Base-by-base conservation (phyloP, 64 coral and sea anemone genomes). In the Pocillopora verrucosa region DNA sequence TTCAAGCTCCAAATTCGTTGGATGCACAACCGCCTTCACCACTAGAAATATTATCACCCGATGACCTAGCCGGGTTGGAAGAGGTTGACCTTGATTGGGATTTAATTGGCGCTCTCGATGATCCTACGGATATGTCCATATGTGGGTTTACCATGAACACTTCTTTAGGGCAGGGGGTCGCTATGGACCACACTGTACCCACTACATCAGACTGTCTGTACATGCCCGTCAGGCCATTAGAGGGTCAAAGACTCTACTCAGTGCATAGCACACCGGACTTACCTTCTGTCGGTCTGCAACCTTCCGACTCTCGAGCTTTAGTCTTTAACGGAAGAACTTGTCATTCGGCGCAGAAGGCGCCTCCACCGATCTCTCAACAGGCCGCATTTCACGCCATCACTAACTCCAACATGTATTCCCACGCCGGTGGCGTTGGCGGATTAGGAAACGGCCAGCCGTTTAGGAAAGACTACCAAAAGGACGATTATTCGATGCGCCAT, bases 151-250 rank as follows among this genome's bases (percentile, higher is more conserved):
- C 87, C 41, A 73, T 69, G 14, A 80, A 60, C 16, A 93, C 88
- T 16, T 45, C 91, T 4, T 87, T 91, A 60, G 94, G 89, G 70
- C 83, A 90, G 4, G 41, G 74, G 5, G 79, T 20, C 13, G 16
- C 45, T 68, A 78, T 88, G 24, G 91, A 79, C 6, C 68, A 90
- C 26, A 88, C 80, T 15, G 83, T 89, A 1, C 87, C 78, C 14
- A 98, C 90, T 3, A 95, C 94, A 15, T 95, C 94, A 51, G 90
- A 91, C 60, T 92, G 91, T 59, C 93, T 91, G 90, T 93, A 89
- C 82, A 60, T 87, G 38, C 86, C 89, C 20, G 61, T 84, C 1
- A 3, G 69, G 34, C 63, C 65, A 34, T 60, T 76, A 65, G 58
- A 83, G 89, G 80, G 77, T 87, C 87, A 92, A 82, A 93, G 95